Evolutionary conservation across 2,888 invertebrate species (phyloP), one percentile per base, ranked within the genome.

Genomic region (Philhelius pedissequus): DNA sequence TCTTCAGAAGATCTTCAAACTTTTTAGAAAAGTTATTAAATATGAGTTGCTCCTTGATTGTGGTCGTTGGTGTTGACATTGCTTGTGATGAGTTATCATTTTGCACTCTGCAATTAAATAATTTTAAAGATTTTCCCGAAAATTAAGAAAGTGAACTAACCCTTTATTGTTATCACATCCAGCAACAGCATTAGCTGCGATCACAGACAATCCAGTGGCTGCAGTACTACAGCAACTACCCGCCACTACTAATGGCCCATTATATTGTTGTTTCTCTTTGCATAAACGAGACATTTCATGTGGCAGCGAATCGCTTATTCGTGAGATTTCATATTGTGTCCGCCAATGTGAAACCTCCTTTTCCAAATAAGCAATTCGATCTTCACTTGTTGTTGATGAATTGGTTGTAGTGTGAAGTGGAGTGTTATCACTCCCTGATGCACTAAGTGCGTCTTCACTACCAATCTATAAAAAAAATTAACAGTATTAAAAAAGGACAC

Each of bases 311-410:
- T 87, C 87, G 45, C 93, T 94, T 80, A 94, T 92, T 90, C 94
- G 94, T 30, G 95, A 89, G 56, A 96, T 92, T 87, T 96, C 94
- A 88, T 94, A 94, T 90, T 96, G 95, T 1, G 95, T 92, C 89
- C 94, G 94, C 94, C 95, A 96, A 88, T 95, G 94, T 86, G 95
- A 95, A 75, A 94, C 93, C 89, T 96, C 95, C 89, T 95, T 94
- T 89, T 96, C 93, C 25, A 93, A 88, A 84, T 90, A 91, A 3
- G 91, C 88, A 52, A 92, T 91, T 66, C 93, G 90, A 64, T 90
- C 90, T 15, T 91, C 92, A 48, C 88, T 87, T 32, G 89, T 87
- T 48, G 82, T 78, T 27, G 87, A 87, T 22, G 82, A 87, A 32
- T 82, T 87, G 8, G 86, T 86, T 5, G 71, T 71, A 9, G 86